Evolutionary conservation across 2,113 vertebrate genomes (phyloP).

Genomic region (Physeter macrocephalus): DNA sequence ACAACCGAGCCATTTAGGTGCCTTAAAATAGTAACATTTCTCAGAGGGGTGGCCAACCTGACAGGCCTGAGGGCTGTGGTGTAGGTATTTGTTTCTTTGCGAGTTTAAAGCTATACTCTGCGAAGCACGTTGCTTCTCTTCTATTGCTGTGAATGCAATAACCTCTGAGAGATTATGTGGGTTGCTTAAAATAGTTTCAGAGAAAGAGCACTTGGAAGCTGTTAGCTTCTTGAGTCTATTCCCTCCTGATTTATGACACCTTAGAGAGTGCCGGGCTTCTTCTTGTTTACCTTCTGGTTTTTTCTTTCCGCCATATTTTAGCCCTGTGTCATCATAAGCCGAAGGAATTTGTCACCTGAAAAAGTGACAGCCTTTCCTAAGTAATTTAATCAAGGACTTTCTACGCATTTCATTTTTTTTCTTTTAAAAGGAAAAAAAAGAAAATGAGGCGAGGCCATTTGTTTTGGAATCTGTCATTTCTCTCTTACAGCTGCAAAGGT

Average conservation of each 20-base stretch:
- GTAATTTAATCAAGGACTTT: neutral
- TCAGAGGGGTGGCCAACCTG: neutral
- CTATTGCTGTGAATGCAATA: conserved; percentile 53
- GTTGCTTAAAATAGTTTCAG: conserved; percentile 64
- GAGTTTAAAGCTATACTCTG: neutral
- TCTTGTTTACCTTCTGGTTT: conserved; percentile 47
- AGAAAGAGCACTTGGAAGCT: conserved; percentile 62
- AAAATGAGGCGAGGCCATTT: neutral
- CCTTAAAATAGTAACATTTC: conserved; percentile 1
- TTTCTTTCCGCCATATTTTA: conserved; percentile 24
- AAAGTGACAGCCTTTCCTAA: neutral
- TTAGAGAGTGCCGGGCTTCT: neutral
- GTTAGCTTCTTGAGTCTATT: conserved; percentile 28
- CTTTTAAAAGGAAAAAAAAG: neutral
- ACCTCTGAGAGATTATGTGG: conserved; percentile 20
- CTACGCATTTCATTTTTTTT: neutral
- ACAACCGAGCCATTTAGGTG: neutral
- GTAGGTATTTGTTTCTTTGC: neutral
- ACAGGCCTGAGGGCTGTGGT: neutral
- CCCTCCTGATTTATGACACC: conserved; percentile 62
- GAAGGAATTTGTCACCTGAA: conserved; percentile 5
- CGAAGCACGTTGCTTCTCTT: neutral
- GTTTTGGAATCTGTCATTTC: neutral
- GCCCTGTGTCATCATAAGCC: neutral
- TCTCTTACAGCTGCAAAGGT: neutral